These are phyloP conservation scores for Pollenia labialis DNA, from an alignment of 2,888 invertebrate genomes.

Conservation along the genomic window DNA sequence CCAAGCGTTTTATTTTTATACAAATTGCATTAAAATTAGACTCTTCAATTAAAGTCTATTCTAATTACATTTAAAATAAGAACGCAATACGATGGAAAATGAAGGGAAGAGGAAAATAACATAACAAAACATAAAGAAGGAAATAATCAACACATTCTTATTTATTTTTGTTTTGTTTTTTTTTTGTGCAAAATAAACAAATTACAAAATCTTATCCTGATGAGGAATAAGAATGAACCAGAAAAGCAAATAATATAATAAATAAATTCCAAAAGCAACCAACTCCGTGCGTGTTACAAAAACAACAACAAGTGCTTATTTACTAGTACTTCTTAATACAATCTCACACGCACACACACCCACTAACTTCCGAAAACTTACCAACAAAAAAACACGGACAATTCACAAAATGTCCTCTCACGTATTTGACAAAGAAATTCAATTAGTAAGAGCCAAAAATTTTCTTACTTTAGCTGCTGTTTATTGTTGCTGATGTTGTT, in stretches of 20 bases:
- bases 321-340: not conserved
- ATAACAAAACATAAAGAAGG: not conserved
- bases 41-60: slow-evolving; percentile 63
- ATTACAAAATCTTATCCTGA: slow-evolving; percentile 67
- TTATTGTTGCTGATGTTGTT: slow-evolving; percentile 12
- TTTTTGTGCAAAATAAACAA: slow-evolving; percentile 59
- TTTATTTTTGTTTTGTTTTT: slow-evolving; percentile 13
- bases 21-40: slow-evolving; percentile 65
- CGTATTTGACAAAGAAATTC: slow-evolving; percentile 73
- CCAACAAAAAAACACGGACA: not conserved
- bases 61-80: slow-evolving; percentile 68
- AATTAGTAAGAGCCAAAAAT: slow-evolving; percentile 68
- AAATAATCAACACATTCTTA: slow-evolving; percentile 66
- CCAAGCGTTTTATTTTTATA: not conserved
- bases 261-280: slow-evolving; percentile 17
- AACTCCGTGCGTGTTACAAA: slow-evolving; percentile 38
- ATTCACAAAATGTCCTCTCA: slow-evolving; percentile 66
- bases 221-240: slow-evolving; percentile 26
- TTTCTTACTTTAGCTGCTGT: slow-evolving; percentile 49
- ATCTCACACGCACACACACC: not conserved
- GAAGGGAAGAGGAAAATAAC: not conserved
- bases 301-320: slow-evolving; percentile 26
- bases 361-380: not conserved
- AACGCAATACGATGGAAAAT: slow-evolving; percentile 28
- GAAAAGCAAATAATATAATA: slow-evolving; percentile 14